These are phyloP conservation scores for Hirundo rustica DNA, from an alignment of 2,797 vertebrate genomes.

Conservation along the genomic window DNA sequence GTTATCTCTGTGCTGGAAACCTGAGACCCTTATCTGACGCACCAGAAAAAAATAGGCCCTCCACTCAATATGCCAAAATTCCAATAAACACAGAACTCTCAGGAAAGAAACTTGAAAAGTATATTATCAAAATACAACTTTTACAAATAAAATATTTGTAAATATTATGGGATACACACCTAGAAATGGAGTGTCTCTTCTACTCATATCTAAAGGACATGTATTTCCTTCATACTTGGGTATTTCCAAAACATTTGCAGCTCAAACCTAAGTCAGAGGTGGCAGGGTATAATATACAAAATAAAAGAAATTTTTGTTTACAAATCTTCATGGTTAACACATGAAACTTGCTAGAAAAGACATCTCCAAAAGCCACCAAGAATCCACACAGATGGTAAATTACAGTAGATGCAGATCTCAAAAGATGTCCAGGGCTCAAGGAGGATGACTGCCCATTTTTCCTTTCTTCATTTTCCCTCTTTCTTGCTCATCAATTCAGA, in stretches of 20 bases:
- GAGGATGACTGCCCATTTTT: neutral
- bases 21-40: neutral
- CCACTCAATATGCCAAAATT: neutral
- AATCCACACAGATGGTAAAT: neutral
- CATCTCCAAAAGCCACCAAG: neutral
- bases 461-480: neutral
- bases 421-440: neutral
- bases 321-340: neutral
- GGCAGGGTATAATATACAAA: accelerated
- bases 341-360: neutral
- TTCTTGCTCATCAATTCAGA: neutral
- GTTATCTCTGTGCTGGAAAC: neutral
- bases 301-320: neutral
- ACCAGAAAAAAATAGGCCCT: neutral
- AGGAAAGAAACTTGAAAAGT: neutral
- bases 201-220: neutral
- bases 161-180: neutral
- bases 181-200: neutral
- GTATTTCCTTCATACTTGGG: neutral
- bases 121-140: neutral
- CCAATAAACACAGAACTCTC: neutral
- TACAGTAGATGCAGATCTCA: neutral
- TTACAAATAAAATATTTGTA: neutral
- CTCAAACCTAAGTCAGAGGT: neutral
- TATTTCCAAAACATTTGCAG: neutral